phyloP scores from a whole-genome alignment of 2,888 invertebrate species.

The Orchestes rusci region DNA sequence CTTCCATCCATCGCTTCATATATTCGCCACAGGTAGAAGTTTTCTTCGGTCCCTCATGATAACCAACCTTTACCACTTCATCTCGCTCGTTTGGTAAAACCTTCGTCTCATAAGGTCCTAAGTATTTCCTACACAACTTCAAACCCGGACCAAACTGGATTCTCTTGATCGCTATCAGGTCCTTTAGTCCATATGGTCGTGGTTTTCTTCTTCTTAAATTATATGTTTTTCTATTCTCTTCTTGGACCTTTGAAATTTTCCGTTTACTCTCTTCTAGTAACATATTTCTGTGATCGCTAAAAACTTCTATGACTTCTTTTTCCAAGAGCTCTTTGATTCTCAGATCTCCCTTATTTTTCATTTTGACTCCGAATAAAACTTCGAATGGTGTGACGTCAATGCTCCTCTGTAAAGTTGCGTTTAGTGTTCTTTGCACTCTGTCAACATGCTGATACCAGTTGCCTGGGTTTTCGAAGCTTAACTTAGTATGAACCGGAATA shows the following conservation, averaged over 20 bases:
- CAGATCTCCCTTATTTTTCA: slow-evolving; percentile 27
- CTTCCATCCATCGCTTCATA: too few relatives aligned
- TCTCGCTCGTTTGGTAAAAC: too few relatives aligned
- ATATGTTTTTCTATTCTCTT: slow-evolving; percentile 24
- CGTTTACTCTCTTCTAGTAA: slow-evolving; percentile 16
- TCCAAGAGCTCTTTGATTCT: slow-evolving; percentile 32
- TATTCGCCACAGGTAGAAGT: too few relatives aligned
- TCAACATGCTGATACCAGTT: slow-evolving; percentile 29
- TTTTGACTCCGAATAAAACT: too few relatives aligned
- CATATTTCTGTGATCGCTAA: slow-evolving; percentile 17
- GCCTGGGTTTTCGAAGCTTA: slow-evolving; percentile 18
- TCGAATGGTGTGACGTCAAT: too few relatives aligned
- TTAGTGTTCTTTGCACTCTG: too few relatives aligned
- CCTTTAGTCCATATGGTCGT: slow-evolving; percentile 24
- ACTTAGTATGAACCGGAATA: slow-evolving; percentile 10
- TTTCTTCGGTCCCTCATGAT: too few relatives aligned
- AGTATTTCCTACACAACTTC: slow-evolving; percentile 34
- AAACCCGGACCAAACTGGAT: slow-evolving; percentile 37
- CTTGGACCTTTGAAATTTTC: slow-evolving; percentile 20
- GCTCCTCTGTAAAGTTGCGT: too few relatives aligned
- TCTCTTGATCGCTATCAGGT: slow-evolving; percentile 35
- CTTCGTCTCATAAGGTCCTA: slow-evolving; percentile 34
- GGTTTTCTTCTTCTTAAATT: slow-evolving; percentile 23
- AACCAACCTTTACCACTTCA: too few relatives aligned
- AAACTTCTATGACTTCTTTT: slow-evolving; percentile 10